These are phyloP conservation scores for Bombus soroeensis DNA, from an alignment of 1,140 invertebrate species.

Conservation along the genomic window DNA sequence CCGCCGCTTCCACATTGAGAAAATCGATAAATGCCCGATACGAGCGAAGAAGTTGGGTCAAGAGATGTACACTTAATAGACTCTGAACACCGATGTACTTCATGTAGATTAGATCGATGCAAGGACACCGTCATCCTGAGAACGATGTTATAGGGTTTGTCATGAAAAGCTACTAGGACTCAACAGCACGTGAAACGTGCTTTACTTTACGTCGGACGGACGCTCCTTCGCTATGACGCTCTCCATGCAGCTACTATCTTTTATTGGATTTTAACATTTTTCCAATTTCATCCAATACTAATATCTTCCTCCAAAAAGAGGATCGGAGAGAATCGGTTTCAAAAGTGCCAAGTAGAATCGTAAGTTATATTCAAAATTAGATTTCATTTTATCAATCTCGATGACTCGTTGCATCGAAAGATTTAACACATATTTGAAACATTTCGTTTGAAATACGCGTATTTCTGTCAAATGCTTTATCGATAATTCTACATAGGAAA, in stretches of 20 bases:
- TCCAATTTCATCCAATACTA: background rate
- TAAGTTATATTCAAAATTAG: background rate
- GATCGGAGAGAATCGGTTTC: background rate
- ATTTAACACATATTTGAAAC: too few species aligned
- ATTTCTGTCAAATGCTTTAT: too few species aligned
- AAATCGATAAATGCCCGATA: background rate
- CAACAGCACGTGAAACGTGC: background rate
- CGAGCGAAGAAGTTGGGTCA: background rate
- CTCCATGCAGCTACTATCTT: background rate
- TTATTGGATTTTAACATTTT: background rate
- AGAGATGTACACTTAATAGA: background rate
- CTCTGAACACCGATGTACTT: constrained; percentile 65
- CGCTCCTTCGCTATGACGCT: background rate
- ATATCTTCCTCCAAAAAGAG: background rate
- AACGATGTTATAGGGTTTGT: background rate
- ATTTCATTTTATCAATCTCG: background rate
- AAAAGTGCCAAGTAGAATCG: background rate
- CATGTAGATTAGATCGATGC: constrained; percentile 67
- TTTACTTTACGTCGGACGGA: background rate
- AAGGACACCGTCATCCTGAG: constrained; percentile 30
- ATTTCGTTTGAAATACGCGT: too few species aligned
- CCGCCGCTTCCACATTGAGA: background rate
- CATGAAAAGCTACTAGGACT: background rate
- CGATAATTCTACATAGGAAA: too few species aligned
- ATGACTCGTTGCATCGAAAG: background rate